A percentile compares a stretch with the other conserved stretches of the same genome.
These are phyloP conservation scores for Paracyclopina nana DNA, from an alignment of 1,140 invertebrate genomes.

Conservation along the genomic window DNA sequence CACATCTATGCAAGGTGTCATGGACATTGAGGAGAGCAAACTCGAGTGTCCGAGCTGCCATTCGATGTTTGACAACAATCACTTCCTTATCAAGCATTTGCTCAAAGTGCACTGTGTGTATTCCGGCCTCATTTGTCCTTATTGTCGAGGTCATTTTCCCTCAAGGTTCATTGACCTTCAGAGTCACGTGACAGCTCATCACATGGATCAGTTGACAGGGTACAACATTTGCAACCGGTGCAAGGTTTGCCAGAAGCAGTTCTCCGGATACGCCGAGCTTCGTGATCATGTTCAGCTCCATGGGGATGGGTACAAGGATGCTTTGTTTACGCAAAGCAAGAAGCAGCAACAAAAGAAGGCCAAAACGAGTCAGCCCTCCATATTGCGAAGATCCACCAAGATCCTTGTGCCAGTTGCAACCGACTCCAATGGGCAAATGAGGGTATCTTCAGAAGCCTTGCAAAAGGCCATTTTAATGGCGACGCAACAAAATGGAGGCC, in stretches of 20 bases:
- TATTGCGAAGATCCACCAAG: too few species aligned
- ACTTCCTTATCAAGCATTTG: slow-evolving; percentile 9
- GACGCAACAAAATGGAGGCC: too few species aligned
- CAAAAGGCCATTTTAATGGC: too few species aligned
- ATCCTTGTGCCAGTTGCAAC: too few species aligned
- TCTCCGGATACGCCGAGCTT: slow-evolving; percentile 7
- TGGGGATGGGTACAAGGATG: slow-evolving; percentile 9
- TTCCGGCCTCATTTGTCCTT: slow-evolving; percentile 6
- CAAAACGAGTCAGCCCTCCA: too few species aligned
- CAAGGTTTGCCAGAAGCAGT: slow-evolving; percentile 10
- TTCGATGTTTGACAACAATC: neutral
- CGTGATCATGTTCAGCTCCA: slow-evolving; percentile 12
- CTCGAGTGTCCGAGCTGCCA: slow-evolving; percentile 1
- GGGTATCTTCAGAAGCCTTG: too few species aligned
- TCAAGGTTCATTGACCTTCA: slow-evolving; percentile 10
- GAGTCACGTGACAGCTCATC: slow-evolving; percentile 3
- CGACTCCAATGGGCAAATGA: too few species aligned
- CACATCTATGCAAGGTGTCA: too few species aligned
- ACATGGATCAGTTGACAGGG: slow-evolving; percentile 5
- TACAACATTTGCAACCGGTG: slow-evolving; percentile 8
- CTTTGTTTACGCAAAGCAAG: too few species aligned
- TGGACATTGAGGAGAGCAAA: neutral
- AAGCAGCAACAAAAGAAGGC: too few species aligned
- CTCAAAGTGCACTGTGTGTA: slow-evolving; percentile 7
- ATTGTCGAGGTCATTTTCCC: slow-evolving; percentile 9